A percentile compares a stretch with the other conserved stretches of the same genome.
Evolutionary conservation across 2,888 invertebrate species (phyloP).

Genomic region (Drosophila gaucha): DNA sequence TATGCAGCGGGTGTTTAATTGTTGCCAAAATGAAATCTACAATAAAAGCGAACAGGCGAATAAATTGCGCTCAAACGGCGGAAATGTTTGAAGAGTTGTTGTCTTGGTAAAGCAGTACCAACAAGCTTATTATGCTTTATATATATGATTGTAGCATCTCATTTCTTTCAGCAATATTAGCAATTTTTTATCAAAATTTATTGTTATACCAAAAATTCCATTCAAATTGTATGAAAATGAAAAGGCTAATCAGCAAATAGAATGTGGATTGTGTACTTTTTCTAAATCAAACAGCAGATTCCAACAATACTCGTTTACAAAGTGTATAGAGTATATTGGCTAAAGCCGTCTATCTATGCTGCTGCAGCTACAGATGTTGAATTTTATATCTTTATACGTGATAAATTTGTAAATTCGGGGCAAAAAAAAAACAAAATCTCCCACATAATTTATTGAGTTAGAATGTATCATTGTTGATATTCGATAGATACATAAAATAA

Average conservation of each 20-base stretch:
- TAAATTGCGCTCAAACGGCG: conserved; percentile 14
- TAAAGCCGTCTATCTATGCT: too few species aligned
- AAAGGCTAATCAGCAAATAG: neutral
- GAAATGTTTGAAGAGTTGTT: neutral
- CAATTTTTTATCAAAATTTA: neutral
- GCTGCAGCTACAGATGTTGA: too few species aligned
- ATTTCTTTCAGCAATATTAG: neutral
- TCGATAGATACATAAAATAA: too few species aligned
- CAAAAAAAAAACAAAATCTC: too few species aligned
- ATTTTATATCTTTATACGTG: too few species aligned
- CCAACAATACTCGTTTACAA: too few species aligned
- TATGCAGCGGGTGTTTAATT: conserved; percentile 22
- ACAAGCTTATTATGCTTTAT: neutral
- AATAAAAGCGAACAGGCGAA: conserved; percentile 13
- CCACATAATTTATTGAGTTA: too few species aligned
- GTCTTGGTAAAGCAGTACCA: neutral
- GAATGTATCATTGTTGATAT: too few species aligned
- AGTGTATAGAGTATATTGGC: too few species aligned
- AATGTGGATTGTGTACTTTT: neutral
- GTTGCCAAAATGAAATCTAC: conserved; percentile 4
- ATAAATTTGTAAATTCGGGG: too few species aligned
- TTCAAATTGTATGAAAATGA: neutral
- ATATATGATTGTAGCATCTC: neutral
- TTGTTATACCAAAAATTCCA: neutral
- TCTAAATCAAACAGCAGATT: neutral